Base-by-base conservation (phyloP, 2,888 invertebrate genomes). In the Aromia moschata region DNA sequence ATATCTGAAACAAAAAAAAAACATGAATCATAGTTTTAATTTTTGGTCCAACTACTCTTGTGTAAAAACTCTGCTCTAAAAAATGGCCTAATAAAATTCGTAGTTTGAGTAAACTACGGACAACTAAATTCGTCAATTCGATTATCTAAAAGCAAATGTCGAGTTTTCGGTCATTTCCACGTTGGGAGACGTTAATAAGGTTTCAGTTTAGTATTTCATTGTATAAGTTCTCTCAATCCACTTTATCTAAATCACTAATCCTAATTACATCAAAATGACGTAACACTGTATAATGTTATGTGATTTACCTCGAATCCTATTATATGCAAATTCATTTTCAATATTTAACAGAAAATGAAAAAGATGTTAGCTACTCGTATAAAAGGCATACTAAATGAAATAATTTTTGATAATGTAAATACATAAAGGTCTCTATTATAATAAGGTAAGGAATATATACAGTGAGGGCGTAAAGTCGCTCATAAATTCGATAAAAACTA, bases 1-100 rank as follows among this genome's bases (percentile, higher is more conserved):
- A 86, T 85, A 20, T 7, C 49, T 49, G 38, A 7, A 49, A 49
- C 25, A 53, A 43, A 17, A 37, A 46, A 25, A 25, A 25, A 5
- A 25, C 25, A 7, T 25, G 25, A 5, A 3, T 25, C 25, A 5
- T 25, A 25, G 3, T 25, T 25, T 25, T 25, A 5, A 25, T 25
- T 3, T 25, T 25, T 25, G 7, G 7, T 25, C 25, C 7, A n/a
- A n/a, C 25, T 25, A 25, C 7, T 7, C 25, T 5, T 25, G 7
- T 25, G 7, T 7, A 25, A 25, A n/a, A 25, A 25, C 7, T 25
- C 7, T 25, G 7, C 7, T 25, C 25, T 25, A 7, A 3, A 25
- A 25, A 7, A 25, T 7, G 4, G 7, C 2, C n/a, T 17, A 16
- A 18, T n/a, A 1, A 5, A 1, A 40, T 18, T 40, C 10, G 11